phyloP scores from a whole-genome alignment of 2,113 vertebrate genomes.

The Mesitornis unicolor region DNA sequence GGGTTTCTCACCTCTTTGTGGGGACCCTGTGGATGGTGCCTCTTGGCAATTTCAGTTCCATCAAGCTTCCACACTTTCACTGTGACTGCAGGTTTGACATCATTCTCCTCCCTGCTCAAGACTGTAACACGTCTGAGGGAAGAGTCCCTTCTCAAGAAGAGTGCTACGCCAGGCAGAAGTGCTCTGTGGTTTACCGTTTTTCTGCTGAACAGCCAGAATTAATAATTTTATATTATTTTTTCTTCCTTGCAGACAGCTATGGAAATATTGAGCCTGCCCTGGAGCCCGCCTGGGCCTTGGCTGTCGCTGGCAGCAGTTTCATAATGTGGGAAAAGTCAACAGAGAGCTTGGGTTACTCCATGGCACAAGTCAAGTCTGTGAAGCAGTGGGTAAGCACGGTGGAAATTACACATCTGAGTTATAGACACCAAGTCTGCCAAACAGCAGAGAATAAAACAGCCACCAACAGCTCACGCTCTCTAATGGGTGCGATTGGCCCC shows the following conservation, averaged over 20 bases:
- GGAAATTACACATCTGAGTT: neutral
- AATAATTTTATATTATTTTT: neutral
- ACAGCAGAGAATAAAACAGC: neutral
- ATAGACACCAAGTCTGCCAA: neutral
- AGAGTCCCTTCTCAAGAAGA: neutral
- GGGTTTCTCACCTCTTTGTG: neutral
- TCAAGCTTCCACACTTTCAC: accelerated
- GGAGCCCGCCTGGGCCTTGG: slow-evolving; percentile 65
- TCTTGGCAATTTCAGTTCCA: neutral
- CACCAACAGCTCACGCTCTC: neutral
- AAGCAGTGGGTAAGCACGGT: slow-evolving; percentile 71
- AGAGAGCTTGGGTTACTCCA: slow-evolving; percentile 25
- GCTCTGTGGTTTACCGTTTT: neutral
- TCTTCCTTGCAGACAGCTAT: slow-evolving; percentile 57
- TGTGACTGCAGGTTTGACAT: neutral
- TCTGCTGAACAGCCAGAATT: neutral
- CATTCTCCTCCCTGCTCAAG: neutral
- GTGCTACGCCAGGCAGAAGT: neutral
- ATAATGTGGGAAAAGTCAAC: slow-evolving; percentile 75
- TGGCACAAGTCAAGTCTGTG: slow-evolving; percentile 63
- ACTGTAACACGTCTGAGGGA: accelerated
- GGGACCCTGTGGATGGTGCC: accelerated
- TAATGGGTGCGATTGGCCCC: accelerated
- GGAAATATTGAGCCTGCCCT: slow-evolving; percentile 60
- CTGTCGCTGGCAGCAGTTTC: slow-evolving; percentile 68